Evolutionary conservation across 2,888 invertebrate genomes (phyloP).

Genomic region (Catocala sponsa): DNA sequence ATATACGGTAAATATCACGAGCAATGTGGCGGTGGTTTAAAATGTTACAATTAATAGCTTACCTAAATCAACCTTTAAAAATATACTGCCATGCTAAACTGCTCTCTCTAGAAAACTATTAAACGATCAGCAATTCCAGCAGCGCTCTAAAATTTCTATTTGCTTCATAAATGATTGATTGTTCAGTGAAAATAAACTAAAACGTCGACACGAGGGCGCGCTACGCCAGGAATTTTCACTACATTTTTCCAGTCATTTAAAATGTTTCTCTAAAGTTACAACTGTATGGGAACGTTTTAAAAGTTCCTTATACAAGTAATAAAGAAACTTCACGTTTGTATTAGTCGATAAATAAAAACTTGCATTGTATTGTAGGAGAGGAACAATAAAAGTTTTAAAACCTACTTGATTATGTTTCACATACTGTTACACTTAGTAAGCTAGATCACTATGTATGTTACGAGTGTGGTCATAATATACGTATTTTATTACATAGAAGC

Average conservation of each 20-base stretch:
- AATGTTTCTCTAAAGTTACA: constrained; percentile 26
- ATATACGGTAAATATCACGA: too few relatives aligned
- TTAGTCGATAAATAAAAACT: constrained; percentile 36
- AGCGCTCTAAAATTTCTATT: constrained; percentile 25
- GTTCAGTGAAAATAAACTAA: constrained; percentile 33
- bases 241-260: constrained; percentile 27
- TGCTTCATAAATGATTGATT: constrained; percentile 41
- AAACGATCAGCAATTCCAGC: constrained; percentile 19
- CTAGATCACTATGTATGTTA: background rate
- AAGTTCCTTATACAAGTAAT: constrained; percentile 31
- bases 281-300: constrained; percentile 16
- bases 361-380: constrained; percentile 15
- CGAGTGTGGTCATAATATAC: background rate
- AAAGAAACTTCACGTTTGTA: constrained; percentile 31
- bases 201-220: constrained; percentile 6
- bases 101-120: constrained; percentile 13
- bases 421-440: constrained; percentile 6
- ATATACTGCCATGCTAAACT: background rate
- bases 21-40: too few relatives aligned
- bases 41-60: background rate
- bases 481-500: background rate
- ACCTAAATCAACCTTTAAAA: constrained; percentile 9
- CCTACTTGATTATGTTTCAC: constrained; percentile 1
- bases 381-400: constrained; percentile 27
- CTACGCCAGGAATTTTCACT: constrained; percentile 14